Conservation (phyloP, 1,140 invertebrate genomes). For the Ceratina japonica region DNA sequence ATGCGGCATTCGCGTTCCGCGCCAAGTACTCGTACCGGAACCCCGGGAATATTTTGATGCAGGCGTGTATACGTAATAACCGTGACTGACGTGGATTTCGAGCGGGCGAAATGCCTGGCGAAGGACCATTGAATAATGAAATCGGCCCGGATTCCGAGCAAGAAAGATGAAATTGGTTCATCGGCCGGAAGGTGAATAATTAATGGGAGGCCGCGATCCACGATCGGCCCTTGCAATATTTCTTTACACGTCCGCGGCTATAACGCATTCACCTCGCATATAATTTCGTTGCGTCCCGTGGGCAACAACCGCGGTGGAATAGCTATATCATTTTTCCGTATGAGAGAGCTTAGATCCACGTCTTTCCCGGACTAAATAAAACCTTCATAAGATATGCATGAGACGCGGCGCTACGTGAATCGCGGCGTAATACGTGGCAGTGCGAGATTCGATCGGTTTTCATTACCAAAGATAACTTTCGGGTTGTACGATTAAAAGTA, state of each 20-base stretch:
- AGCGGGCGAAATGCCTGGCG: too few relatives aligned
- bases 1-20: not conserved
- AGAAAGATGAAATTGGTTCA: not conserved
- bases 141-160: too few relatives aligned
- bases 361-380: constrained; percentile 1
- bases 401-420: not conserved
- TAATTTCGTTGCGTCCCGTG: constrained; percentile 37
- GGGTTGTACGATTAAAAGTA: constrained; percentile 43
- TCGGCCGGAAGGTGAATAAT: constrained; percentile 3
- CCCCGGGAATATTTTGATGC: not conserved
- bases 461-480: not conserved
- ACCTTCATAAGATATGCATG: constrained; percentile 1
- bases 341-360: constrained; percentile 35
- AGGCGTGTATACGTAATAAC: not conserved
- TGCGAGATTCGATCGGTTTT: not conserved
- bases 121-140: not conserved
- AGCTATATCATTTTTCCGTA: constrained; percentile 61
- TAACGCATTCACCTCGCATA: constrained; percentile 51
- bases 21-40: not conserved
- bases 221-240: not conserved
- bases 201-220: not conserved
- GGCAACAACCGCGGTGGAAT: constrained; percentile 54
- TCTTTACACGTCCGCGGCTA: constrained; percentile 48
- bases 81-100: not conserved
- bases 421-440: not conserved